phyloP scores from a whole-genome alignment of 2,888 invertebrate species.

The Rhagonycha fulva region DNA sequence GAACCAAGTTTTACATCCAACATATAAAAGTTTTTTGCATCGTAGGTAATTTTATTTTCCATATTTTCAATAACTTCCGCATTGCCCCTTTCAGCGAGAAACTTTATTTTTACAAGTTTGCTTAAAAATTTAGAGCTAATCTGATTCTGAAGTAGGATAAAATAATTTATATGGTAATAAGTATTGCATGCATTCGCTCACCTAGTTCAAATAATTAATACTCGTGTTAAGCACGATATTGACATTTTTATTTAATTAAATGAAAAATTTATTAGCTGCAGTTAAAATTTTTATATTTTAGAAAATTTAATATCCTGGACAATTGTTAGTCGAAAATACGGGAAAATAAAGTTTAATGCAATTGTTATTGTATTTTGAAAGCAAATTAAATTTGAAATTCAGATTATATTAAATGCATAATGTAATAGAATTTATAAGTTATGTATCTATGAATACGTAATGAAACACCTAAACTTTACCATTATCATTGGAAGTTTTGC shows the following conservation, averaged over 20 bases:
- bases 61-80: neutral
- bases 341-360: neutral
- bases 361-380: neutral
- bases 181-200: neutral
- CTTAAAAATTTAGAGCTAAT: neutral
- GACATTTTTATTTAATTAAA: neutral
- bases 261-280: neutral
- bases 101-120: neutral
- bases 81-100: neutral
- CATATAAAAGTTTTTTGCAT: neutral
- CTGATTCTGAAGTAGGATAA: neutral
- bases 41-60: neutral
- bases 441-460: neutral
- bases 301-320: neutral
- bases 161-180: neutral
- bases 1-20: neutral
- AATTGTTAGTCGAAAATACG: neutral
- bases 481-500: neutral
- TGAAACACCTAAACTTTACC: neutral
- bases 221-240: neutral
- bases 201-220: neutral
- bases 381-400: constrained; percentile 3
- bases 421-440: constrained; percentile 1
- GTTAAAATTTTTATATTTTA: neutral
- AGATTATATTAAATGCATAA: constrained; percentile 1